Conservation (phyloP, 2,797 vertebrate species). For the Rachycentron canadum region DNA sequence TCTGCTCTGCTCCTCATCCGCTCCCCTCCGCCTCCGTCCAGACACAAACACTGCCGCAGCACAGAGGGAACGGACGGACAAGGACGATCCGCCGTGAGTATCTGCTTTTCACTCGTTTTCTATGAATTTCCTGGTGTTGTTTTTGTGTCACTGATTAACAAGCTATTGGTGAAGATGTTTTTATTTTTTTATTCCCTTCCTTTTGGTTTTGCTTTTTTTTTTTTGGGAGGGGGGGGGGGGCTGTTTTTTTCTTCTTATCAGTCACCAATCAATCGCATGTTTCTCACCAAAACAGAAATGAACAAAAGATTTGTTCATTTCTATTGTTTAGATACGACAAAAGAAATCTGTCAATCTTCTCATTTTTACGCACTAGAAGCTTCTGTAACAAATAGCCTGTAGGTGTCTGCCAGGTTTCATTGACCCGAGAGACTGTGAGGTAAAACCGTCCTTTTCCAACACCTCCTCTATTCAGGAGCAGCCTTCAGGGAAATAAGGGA, state of each 20-base stretch:
- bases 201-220: not conserved
- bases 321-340: no score
- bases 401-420: slow-evolving; percentile 20
- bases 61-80: slow-evolving; percentile 54
- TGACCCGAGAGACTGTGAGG: slow-evolving; percentile 31
- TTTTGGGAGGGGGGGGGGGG: no score
- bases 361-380: not conserved
- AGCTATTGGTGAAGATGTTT: not conserved
- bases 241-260: not conserved
- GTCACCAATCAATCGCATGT: not conserved
- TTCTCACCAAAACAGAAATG: not conserved
- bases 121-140: not conserved
- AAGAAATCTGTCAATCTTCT: not conserved
- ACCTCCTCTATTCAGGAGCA: slow-evolving; percentile 57
- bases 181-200: not conserved
- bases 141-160: not conserved
- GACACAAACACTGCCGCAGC: slow-evolving; percentile 59
- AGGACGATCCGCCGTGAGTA: slow-evolving; percentile 70
- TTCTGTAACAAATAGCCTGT: slow-evolving; percentile 2
- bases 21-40: slow-evolving; percentile 41
- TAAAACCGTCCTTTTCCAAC: slow-evolving; percentile 28
- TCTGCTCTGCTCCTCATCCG: slow-evolving; percentile 56
- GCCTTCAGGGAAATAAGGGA: slow-evolving; percentile 68
- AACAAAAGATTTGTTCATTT: no score
- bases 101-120: slow-evolving; percentile 18